A percentile compares a stretch with the other conserved stretches of the same genome.
Evolutionary conservation across 1,140 invertebrate genomes (phyloP).

Genomic region (Proctacanthus coquilletti): DNA sequence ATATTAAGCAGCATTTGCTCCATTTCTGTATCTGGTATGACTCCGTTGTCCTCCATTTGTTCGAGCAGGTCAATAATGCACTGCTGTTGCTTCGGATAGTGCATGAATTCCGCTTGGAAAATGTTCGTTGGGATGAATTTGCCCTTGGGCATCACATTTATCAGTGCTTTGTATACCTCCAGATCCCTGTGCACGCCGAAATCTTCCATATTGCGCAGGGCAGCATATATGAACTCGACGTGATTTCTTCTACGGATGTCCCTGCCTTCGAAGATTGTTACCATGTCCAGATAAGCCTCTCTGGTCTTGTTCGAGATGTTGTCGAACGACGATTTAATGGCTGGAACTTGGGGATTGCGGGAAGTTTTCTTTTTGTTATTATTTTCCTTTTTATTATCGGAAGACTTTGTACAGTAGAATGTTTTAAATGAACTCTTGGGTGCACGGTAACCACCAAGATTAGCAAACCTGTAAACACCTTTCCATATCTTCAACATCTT

Average conservation of each 20-base stretch:
- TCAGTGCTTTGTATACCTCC: constrained; percentile 76
- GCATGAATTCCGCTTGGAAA: constrained; percentile 74
- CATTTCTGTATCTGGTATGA: constrained; percentile 82
- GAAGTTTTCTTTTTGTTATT: too few species aligned
- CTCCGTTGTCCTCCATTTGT: constrained; percentile 35
- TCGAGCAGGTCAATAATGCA: constrained; percentile 66
- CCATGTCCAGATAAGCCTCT: constrained; percentile 53
- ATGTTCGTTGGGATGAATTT: constrained; percentile 67
- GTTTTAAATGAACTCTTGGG: too few species aligned
- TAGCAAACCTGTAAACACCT: too few species aligned
- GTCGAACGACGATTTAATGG: too few species aligned
- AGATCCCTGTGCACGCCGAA: constrained; percentile 84
- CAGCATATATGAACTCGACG: constrained; percentile 86
- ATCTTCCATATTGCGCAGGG: constrained; percentile 73
- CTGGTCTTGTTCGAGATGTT: constrained; percentile 48
- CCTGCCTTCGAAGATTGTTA: constrained; percentile 50
- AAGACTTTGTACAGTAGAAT: too few species aligned
- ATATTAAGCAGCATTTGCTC: constrained; percentile 63
- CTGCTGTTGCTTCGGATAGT: constrained; percentile 89
- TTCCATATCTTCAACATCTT: too few species aligned
- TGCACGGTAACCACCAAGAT: too few species aligned
- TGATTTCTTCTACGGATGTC: constrained; percentile 54
- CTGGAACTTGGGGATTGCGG: too few species aligned
- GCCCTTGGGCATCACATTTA: constrained; percentile 87
- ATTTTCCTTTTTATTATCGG: too few species aligned